Evolutionary conservation across 2,113 vertebrate species (phyloP).

Genomic region (Carettochelys insculpta): DNA sequence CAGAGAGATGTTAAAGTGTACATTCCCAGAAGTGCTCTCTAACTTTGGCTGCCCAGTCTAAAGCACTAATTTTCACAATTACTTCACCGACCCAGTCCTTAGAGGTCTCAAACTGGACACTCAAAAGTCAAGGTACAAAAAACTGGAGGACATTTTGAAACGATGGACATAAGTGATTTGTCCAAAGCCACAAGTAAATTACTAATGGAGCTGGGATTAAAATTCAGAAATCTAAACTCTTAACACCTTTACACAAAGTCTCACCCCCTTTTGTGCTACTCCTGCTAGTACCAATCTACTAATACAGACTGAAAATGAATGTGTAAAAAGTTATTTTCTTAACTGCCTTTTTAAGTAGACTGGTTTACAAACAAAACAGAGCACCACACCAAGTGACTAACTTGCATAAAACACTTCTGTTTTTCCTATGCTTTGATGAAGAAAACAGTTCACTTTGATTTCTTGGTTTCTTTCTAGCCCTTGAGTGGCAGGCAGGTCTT

Average conservation of each 20-base stretch:
- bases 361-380: slow-evolving; percentile 13
- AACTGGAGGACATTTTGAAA: fast-evolving
- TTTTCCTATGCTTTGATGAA: slow-evolving; percentile 46
- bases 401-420: not conserved
- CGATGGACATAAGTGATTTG: not conserved
- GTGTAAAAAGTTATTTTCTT: not conserved
- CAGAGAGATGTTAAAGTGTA: not conserved
- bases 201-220: not conserved
- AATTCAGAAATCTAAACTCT: not conserved
- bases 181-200: not conserved
- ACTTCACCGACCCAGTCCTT: not conserved
- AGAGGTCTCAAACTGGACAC: not conserved
- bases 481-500: slow-evolving; percentile 42
- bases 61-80: not conserved
- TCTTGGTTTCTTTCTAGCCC: slow-evolving; percentile 36
- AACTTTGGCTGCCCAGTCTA: not conserved
- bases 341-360: not conserved
- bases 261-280: too few relatives aligned
- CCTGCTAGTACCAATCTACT: not conserved
- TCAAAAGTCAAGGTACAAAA: not conserved
- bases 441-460: slow-evolving; percentile 63
- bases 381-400: not conserved
- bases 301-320: not conserved
- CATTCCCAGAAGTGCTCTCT: not conserved
- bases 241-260: not conserved